Conservation (phyloP, 2,888 invertebrate genomes). For the Harmothoe impar region DNA sequence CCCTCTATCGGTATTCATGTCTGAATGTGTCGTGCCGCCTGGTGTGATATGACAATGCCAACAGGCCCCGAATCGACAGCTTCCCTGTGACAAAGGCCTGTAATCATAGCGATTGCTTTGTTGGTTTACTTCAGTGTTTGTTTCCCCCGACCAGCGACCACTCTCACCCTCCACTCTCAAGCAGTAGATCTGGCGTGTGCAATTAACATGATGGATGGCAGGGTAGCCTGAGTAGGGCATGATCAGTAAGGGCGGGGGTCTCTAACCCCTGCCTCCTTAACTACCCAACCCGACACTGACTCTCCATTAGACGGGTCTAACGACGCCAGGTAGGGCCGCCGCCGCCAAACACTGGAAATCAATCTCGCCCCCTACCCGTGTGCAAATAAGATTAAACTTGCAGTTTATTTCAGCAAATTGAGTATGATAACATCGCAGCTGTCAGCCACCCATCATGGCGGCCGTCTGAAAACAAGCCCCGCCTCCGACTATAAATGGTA, state of each 20-base stretch:
- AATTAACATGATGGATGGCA: conserved; percentile 47
- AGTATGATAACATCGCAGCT: conserved; percentile 57
- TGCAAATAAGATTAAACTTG: conserved; percentile 48
- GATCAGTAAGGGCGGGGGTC: not conserved
- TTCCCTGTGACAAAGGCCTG: conserved; percentile 34
- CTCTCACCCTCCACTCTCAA: not conserved
- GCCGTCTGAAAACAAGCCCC: conserved; percentile 34
- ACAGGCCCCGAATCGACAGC: not conserved
- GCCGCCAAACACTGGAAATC: conserved; percentile 34
- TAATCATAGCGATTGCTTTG: conserved; percentile 39
- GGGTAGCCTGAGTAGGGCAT: conserved; percentile 24
- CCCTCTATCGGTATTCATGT: not conserved
- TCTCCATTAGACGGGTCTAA: conserved; percentile 46
- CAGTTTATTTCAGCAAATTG: conserved; percentile 60
- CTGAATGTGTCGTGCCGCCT: not conserved
- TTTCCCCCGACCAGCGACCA: not conserved
- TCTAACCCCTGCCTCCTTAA: not conserved
- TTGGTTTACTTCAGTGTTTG: conserved; percentile 40
- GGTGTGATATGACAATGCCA: not conserved
- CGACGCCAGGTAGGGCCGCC: conserved; percentile 18
- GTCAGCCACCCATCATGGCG: conserved; percentile 38
- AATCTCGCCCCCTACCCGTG: conserved; percentile 19
- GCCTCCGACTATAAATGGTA: not conserved
- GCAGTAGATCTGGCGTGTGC: conserved; percentile 17
- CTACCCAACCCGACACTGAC: conserved; percentile 28